These are phyloP conservation scores for Terrapene triunguis DNA, from an alignment of 2,113 vertebrate species.

Conservation along the genomic window DNA sequence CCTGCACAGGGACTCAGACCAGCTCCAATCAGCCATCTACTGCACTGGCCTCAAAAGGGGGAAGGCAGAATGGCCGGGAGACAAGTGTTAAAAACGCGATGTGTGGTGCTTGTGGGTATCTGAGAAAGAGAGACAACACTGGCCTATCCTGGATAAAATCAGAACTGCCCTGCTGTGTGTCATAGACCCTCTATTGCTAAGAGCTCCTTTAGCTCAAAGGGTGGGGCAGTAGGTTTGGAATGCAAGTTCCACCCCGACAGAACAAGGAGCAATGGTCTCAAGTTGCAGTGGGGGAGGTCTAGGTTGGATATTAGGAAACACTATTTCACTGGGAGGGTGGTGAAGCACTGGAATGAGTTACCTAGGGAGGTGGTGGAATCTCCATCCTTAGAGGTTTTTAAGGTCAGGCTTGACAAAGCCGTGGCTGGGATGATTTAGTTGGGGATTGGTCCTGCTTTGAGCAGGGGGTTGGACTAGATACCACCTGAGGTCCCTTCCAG, in stretches of 20 bases:
- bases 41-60: background rate
- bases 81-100: background rate
- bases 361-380: too few species aligned
- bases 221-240: background rate
- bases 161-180: background rate
- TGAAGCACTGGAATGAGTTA: too few species aligned
- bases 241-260: background rate
- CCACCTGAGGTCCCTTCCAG: too few species aligned
- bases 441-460: too few species aligned
- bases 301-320: too few species aligned
- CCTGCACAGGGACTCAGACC: constrained; percentile 38
- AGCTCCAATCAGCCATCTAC: background rate
- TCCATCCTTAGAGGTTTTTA: too few species aligned
- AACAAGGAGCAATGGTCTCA: too few species aligned
- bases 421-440: too few species aligned
- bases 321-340: too few species aligned
- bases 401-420: too few species aligned
- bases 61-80: background rate
- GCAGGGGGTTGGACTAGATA: too few species aligned
- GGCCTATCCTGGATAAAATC: background rate
- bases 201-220: background rate
- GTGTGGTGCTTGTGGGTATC: background rate
- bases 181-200: background rate
- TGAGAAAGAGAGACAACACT: background rate
- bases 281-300: too few species aligned